Percentiles rank a stretch among this genome's conserved stretches.
Evolutionary conservation across 2,797 vertebrate genomes (phyloP).

Genomic region (Moxostoma hubbsi): DNA sequence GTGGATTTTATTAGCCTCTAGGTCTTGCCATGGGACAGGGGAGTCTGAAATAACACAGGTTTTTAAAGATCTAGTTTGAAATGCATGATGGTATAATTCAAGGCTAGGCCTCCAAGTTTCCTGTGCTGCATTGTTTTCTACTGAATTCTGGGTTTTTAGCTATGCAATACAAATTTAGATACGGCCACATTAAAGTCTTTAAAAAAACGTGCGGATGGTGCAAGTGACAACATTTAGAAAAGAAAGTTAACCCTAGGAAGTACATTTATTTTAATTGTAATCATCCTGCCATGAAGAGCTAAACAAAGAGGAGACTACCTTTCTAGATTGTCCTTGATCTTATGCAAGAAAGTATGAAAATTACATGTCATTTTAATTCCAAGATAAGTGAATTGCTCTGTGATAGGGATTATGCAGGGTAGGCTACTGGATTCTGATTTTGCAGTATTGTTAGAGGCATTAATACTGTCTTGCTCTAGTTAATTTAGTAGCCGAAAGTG

Average conservation of each 20-base stretch:
- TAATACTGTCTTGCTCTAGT: constrained; percentile 5
- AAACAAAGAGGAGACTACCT: constrained; percentile 1
- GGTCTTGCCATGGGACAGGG: too few species aligned
- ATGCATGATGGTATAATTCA: constrained; percentile 8
- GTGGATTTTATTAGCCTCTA: too few species aligned
- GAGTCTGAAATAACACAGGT: too few species aligned
- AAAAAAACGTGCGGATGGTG: background rate
- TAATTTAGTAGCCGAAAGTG: constrained; percentile 10
- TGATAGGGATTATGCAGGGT: too few species aligned
- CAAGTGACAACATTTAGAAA: constrained; percentile 13
- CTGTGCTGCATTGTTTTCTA: background rate
- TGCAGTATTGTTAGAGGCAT: constrained; percentile 6
- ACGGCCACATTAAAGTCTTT: background rate
- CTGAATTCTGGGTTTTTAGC: background rate
- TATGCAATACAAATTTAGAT: background rate
- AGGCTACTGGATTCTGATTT: background rate
- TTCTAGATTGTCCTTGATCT: too few species aligned
- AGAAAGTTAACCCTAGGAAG: constrained; percentile 20
- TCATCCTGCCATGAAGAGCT: constrained; percentile 11
- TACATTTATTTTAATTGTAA: constrained; percentile 14
- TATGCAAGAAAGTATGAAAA: too few species aligned
- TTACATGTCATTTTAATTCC: too few species aligned
- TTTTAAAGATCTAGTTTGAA: background rate
- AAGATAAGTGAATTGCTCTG: too few species aligned
- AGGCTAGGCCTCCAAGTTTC: constrained; percentile 1